These are phyloP conservation scores for Cynopterus sphinx DNA, from an alignment of 2,797 vertebrate species.

Conservation along the genomic window DNA sequence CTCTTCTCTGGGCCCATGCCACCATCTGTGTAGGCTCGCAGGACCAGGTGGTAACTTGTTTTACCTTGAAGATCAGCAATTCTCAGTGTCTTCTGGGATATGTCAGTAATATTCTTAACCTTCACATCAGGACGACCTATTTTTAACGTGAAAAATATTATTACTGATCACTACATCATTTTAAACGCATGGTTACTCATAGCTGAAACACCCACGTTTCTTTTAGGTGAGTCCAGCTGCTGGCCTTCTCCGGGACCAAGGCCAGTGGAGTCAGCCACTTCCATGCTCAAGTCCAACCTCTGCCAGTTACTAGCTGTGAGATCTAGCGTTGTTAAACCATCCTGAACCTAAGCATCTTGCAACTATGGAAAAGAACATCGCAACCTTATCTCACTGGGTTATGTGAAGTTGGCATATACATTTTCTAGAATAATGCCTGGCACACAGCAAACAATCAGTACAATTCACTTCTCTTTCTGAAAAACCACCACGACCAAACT, in stretches of 20 bases:
- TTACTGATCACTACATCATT: not conserved
- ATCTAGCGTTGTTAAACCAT: not conserved
- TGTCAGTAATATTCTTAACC: constrained; percentile 87
- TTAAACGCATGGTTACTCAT: not conserved
- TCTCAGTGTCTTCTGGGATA: constrained; percentile 83
- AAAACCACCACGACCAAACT: not conserved
- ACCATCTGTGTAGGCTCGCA: constrained; percentile 85
- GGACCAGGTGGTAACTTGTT: constrained; percentile 86
- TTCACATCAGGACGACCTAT: constrained; percentile 83
- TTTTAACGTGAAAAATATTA: constrained; percentile 53
- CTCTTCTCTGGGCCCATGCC: constrained; percentile 85
- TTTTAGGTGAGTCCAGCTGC: not conserved
- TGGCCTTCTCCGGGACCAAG: not conserved
- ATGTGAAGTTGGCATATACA: not conserved
- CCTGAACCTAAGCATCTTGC: not conserved
- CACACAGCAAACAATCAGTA: not conserved
- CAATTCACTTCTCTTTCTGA: not conserved
- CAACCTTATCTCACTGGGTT: not conserved
- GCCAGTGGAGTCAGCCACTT: not conserved
- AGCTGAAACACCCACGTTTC: not conserved
- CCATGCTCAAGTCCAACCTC: not conserved
- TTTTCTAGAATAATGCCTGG: not conserved
- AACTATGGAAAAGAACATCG: not conserved
- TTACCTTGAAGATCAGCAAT: constrained; percentile 87
- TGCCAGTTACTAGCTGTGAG: not conserved